A percentile compares a stretch with the other conserved stretches of the same genome.
These are phyloP conservation scores for Chrysolina haemoptera DNA, from an alignment of 2,888 invertebrate species.

Conservation along the genomic window DNA sequence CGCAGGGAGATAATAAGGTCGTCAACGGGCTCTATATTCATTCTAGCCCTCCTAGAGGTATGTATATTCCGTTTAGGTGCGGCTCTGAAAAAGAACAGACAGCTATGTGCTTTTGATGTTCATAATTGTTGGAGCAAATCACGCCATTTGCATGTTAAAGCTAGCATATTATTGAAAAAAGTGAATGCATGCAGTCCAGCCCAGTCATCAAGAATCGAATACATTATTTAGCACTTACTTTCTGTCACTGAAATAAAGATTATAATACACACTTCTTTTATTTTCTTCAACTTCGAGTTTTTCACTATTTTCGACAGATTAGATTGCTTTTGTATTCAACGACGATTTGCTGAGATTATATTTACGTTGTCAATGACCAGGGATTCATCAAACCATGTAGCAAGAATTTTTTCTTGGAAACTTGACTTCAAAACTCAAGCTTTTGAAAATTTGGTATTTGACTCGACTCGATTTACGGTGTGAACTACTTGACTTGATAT, in stretches of 20 bases:
- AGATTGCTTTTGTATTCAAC: too few species aligned
- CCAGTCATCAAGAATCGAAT: background rate
- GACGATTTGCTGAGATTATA: too few species aligned
- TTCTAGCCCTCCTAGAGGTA: constrained; percentile 78
- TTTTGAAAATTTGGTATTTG: too few species aligned
- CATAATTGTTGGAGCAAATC: background rate
- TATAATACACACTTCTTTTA: too few species aligned
- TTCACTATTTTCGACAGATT: too few species aligned
- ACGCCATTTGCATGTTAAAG: constrained; percentile 7
- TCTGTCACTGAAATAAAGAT: background rate
- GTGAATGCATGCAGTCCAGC: background rate
- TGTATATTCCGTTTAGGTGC: constrained; percentile 56
- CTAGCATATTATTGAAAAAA: background rate
- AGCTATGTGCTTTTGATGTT: background rate
- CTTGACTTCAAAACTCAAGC: too few species aligned
- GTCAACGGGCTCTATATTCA: constrained; percentile 75
- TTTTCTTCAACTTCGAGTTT: too few species aligned
- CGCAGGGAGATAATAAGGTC: constrained; percentile 49
- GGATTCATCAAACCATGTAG: too few species aligned
- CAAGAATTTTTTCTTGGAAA: too few species aligned
- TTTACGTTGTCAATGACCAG: too few species aligned
- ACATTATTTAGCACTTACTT: background rate
- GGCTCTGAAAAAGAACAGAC: background rate
- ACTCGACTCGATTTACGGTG: too few species aligned
- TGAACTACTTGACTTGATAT: too few species aligned